Base-by-base conservation (phyloP, 2,113 vertebrate species). In the Urocynchramus pylzowi region DNA sequence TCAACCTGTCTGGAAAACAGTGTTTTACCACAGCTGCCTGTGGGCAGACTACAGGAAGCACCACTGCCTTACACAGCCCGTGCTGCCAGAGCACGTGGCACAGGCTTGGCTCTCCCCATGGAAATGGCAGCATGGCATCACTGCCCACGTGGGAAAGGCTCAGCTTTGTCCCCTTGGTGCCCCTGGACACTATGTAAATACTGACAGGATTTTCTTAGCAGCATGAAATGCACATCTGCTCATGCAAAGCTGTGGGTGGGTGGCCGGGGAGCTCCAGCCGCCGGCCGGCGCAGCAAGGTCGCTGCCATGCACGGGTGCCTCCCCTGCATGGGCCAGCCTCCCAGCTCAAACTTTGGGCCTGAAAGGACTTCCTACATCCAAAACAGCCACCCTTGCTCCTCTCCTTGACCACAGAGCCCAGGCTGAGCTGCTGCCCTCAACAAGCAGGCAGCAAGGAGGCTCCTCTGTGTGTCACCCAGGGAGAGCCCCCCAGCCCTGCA, bases 51-150 rank as follows among this genome's bases (percentile, higher is more conserved):
- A 4, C 6, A 1, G 54, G 64, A 69, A 69, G 69, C 1, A 4
- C 21, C 7, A 0, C 10, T 50, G 31, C 28, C 9, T 33, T 1
- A 0, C 31, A 3, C 9, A 31, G 76, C 54, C 6, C 2, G 1
- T 5, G 31, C 64, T 53, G 49, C 33, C 1, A 8, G n/a, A 53
- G 35, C 60, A 16, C 37, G 1, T 0, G 5, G 75, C 67, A 12
- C 8, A 1, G 50, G 16, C 31, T 23, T 5, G 7, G 3, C 50
- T 61, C 19, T 74, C 10, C 63, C 45, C 20, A 6, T 0, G 6
- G 76, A 49, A 52, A 44, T 9, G 33, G 57, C 30, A 39, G 42
- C 2, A 1, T 13, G 27, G 2, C 35, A 65, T 42, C 17, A 1
- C 37, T 37, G 45, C 45, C 74, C 5, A 0, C 0, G 0, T 14